phyloP scores from a whole-genome alignment of 2,888 invertebrate genomes.

The Ophion ellenae region DNA sequence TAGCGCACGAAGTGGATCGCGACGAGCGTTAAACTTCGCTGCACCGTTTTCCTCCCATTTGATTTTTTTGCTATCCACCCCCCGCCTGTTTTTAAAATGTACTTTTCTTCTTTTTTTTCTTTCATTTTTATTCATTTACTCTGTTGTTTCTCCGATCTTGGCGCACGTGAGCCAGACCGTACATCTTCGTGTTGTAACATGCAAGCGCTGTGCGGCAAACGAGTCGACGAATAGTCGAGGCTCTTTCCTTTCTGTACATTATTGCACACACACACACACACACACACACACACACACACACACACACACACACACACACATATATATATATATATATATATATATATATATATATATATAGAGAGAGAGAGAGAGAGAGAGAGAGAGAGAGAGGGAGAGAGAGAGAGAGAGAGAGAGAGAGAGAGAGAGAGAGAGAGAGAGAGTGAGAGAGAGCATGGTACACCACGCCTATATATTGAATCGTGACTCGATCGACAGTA shows the following conservation, averaged over 20 bases:
- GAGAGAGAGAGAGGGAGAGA: too few relatives aligned
- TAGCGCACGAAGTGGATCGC: constrained; percentile 50
- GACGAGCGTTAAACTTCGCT: constrained; percentile 13
- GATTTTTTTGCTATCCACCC: background rate
- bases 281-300: background rate
- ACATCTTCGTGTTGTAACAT: constrained; percentile 72
- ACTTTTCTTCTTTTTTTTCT: constrained; percentile 8
- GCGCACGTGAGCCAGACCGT: constrained; percentile 71
- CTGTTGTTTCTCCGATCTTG: constrained; percentile 46
- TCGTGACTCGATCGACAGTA: constrained; percentile 77
- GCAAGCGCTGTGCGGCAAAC: constrained; percentile 57
- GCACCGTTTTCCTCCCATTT: background rate
- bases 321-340: background rate
- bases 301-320: background rate
- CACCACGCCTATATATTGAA: constrained; percentile 78
- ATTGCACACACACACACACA: background rate
- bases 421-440: background rate
- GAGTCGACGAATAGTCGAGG: constrained; percentile 51
- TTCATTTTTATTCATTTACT: constrained; percentile 20
- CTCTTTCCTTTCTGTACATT: constrained; percentile 37
- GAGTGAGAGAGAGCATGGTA: constrained; percentile 7
- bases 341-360: background rate
- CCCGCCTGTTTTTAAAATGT: background rate
- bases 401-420: background rate
- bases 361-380: background rate